Evolutionary conservation across 2,113 vertebrate species (phyloP).

Genomic region (Megaceryle torquata): DNA sequence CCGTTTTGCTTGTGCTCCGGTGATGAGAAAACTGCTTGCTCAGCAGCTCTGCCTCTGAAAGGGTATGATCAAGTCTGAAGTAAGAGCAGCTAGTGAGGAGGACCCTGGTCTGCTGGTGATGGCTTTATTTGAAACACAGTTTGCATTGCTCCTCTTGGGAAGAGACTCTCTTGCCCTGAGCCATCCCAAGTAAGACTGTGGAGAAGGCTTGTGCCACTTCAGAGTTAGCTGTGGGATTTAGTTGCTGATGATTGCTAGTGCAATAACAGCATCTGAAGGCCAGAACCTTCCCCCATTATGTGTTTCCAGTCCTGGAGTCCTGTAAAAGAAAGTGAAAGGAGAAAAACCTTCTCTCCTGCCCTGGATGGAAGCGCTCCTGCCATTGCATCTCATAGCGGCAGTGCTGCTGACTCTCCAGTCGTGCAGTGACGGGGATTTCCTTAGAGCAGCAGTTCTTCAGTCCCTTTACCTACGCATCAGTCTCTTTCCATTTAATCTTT

Average conservation of each 20-base stretch:
- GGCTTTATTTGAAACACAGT: neutral
- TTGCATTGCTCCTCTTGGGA: fast-evolving
- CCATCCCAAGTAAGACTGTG: neutral
- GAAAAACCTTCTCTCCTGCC: neutral
- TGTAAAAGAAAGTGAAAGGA: neutral
- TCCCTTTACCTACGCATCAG: neutral
- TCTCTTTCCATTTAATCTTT: fast-evolving
- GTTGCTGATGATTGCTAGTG: fast-evolving
- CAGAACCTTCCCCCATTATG: neutral
- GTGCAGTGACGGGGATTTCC: neutral
- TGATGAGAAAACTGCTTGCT: neutral
- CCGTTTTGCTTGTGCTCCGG: fast-evolving
- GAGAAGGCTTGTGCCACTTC: neutral
- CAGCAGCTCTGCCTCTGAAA: neutral
- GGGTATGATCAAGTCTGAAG: neutral
- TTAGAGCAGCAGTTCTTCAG: fast-evolving
- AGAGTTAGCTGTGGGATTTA: neutral
- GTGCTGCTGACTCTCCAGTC: neutral
- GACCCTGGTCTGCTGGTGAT: neutral
- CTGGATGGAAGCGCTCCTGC: neutral
- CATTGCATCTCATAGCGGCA: neutral
- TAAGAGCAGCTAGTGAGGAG: neutral
- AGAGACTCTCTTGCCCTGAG: neutral
- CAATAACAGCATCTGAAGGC: neutral
- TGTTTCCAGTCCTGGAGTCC: neutral